Conservation (phyloP, 2,113 vertebrate species). For the Cebidichthys violaceus region DNA sequence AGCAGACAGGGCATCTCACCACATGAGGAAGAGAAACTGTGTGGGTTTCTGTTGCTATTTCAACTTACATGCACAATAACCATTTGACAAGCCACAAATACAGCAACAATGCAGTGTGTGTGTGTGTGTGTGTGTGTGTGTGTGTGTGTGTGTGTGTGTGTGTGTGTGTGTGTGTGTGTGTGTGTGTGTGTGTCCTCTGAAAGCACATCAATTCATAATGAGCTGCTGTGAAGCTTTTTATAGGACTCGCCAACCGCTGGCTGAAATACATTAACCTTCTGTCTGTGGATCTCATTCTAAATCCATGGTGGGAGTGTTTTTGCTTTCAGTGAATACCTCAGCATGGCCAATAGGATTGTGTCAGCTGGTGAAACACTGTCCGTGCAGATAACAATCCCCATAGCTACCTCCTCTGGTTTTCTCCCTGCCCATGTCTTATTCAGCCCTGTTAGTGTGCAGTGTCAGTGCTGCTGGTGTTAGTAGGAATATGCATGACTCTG, state of each 20-base stretch:
- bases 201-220: conserved; percentile 57
- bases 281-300: conserved; percentile 28
- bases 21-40: conserved; percentile 27
- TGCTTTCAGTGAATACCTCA: conserved; percentile 45
- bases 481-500: not conserved
- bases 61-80: not conserved
- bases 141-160: conserved; percentile 3
- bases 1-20: conserved; percentile 20
- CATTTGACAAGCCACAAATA: conserved; percentile 33
- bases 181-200: conserved; percentile 21
- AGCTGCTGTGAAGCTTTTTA: conserved; percentile 47
- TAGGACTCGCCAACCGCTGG: conserved; percentile 34
- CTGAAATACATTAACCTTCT: conserved; percentile 38
- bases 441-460: conserved; percentile 4
- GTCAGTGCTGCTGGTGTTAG: not conserved
- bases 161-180: conserved; percentile 3
- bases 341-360: conserved; percentile 19
- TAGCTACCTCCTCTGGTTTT: conserved; percentile 28
- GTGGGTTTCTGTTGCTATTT: conserved; percentile 45
- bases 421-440: conserved; percentile 36
- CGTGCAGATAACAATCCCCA: conserved; percentile 31
- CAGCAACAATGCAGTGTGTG: not conserved
- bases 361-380: conserved; percentile 29
- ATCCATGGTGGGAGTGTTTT: conserved; percentile 13
- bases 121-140: conserved; percentile 14